Conservation (phyloP, 2,888 invertebrate genomes). For the Lasioglossum calceatum region DNA sequence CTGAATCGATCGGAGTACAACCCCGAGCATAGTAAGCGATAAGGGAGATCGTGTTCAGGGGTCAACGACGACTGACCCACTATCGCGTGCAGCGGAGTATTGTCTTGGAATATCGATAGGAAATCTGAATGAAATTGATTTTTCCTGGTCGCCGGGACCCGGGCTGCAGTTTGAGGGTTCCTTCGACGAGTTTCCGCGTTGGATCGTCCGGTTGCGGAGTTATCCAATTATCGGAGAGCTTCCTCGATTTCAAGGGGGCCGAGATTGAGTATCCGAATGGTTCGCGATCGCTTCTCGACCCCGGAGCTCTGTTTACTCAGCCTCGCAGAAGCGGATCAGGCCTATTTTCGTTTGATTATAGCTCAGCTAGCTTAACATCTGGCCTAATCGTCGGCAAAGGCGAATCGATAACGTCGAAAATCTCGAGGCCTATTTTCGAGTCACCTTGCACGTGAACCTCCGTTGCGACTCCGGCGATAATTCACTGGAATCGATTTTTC, state of each 20-base stretch:
- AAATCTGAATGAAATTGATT: not conserved
- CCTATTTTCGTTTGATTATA: constrained; percentile 51
- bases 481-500: constrained; percentile 19
- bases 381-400: constrained; percentile 31
- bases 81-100: not conserved
- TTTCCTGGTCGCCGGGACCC: not conserved
- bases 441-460: constrained; percentile 63
- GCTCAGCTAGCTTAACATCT: constrained; percentile 17
- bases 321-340: not conserved
- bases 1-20: not conserved
- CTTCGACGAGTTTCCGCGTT: not conserved
- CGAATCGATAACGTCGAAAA: constrained; percentile 51
- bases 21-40: not conserved
- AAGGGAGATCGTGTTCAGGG: not conserved
- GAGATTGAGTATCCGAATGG: not conserved
- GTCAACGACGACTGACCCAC: not conserved
- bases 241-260: not conserved
- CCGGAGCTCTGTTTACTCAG: constrained; percentile 17
- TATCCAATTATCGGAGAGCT: constrained; percentile 4
- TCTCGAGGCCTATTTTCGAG: constrained; percentile 54
- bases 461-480: constrained; percentile 31
- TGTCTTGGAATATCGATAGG: not conserved
- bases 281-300: not conserved
- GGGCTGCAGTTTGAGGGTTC: not conserved
- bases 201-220: not conserved